Evolutionary conservation across 2,888 invertebrate genomes (phyloP), one percentile per base, ranked within the genome.

Genomic region (Drosophila picticornis): DNA sequence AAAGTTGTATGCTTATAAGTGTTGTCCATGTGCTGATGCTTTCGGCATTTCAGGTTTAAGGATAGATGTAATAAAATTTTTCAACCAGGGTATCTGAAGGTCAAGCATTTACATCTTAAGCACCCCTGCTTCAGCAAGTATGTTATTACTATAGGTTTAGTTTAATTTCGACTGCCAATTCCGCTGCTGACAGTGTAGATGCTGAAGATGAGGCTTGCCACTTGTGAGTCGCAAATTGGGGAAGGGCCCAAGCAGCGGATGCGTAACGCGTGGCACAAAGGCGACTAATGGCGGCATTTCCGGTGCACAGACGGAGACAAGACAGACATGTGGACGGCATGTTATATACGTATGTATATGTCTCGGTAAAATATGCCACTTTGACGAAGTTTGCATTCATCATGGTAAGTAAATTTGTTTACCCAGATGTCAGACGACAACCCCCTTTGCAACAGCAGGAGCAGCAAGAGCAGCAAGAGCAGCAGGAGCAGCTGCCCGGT

Each of bases 391-490:
- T 69, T 73, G 88, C 88, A 87, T 88, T 90, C 84, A 88, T 88
- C 89, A 90, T 81, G 73, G 81, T 72, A 86, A 88, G 84, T 83
- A 88, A 90, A 90, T 90, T 90, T 87, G 90, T 87, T 87, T 90
- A 80, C 89, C 70, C 84, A 90, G 87, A 77, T 86, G 87, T 75
- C 84, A 81, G 81, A 67, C 68, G 38, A 61, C 34, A 32, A 46
- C 27, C 27, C 19, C 36, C 10, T 27, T 9, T 46, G 9, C 16
- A 46, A 36, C 48, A 52, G n/a, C 55, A 31, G 22, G 19, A 46
- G 46, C 34, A 34, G 38, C 52, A 40, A 29, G 16, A 22, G n/a
- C 38, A 48, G 34, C 68, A n/a, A n/a, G n/a, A n/a, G n/a, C 46
- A 16, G 25, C 36, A 19, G 19, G 19, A 2, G 48, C 38, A 48